phyloP scores from a whole-genome alignment of 2,888 invertebrate species.

The Fissipunctia ypsillon region DNA sequence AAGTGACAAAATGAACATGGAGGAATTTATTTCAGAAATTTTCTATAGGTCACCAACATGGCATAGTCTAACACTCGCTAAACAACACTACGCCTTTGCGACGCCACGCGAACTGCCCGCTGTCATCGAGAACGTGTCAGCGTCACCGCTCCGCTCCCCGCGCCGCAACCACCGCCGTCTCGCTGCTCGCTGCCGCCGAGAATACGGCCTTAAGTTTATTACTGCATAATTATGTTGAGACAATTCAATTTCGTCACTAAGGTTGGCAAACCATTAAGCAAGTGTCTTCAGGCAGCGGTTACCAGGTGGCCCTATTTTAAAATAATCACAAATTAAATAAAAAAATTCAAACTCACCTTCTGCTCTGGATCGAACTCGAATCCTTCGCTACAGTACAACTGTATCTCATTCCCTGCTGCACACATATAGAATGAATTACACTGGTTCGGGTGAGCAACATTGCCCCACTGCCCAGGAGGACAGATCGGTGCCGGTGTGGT shows the following conservation, averaged over 20 bases:
- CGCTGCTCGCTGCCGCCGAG: too few relatives aligned
- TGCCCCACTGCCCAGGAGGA: slow-evolving; percentile 42
- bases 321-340: too few relatives aligned
- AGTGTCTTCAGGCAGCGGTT: not conserved
- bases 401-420: slow-evolving; percentile 64
- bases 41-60: too few relatives aligned
- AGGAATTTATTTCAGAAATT: too few relatives aligned
- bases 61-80: too few relatives aligned
- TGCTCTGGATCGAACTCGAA: slow-evolving; percentile 68
- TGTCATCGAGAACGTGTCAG: too few relatives aligned
- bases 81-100: too few relatives aligned
- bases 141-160: too few relatives aligned
- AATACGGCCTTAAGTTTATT: too few relatives aligned
- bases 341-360: slow-evolving; percentile 24
- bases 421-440: slow-evolving; percentile 68
- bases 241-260: not conserved
- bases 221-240: not conserved
- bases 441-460: slow-evolving; percentile 44
- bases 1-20: too few relatives aligned
- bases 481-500: slow-evolving; percentile 30
- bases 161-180: too few relatives aligned
- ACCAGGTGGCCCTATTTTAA: not conserved
- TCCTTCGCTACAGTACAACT: slow-evolving; percentile 67
- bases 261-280: not conserved
- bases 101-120: too few relatives aligned